Evolutionary conservation across 2,113 vertebrate species (phyloP).

Genomic region (Rhinopomastus cyanomelas): DNA sequence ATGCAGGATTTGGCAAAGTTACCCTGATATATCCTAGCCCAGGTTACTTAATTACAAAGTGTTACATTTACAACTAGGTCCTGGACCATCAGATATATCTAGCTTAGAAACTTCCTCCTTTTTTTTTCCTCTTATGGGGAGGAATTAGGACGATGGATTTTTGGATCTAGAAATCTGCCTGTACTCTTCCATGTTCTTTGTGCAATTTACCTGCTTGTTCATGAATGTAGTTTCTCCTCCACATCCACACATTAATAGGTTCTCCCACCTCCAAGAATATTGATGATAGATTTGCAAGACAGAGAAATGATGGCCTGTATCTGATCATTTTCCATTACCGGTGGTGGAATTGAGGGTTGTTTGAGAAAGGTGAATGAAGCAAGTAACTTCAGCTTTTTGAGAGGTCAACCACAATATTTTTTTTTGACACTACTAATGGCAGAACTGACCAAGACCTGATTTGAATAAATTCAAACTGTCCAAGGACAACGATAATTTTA

Average conservation of each 20-base stretch:
- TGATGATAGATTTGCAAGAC: background rate
- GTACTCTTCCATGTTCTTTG: background rate
- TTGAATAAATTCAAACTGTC: background rate
- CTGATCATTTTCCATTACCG: background rate
- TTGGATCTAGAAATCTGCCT: background rate
- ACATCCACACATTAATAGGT: background rate
- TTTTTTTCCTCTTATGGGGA: background rate
- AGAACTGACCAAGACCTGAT: background rate
- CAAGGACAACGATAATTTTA: background rate
- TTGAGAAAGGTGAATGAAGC: background rate
- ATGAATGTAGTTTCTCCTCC: background rate
- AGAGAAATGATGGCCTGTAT: background rate
- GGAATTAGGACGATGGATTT: background rate
- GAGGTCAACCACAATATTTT: background rate
- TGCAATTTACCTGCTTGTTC: background rate
- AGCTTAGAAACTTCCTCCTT: background rate
- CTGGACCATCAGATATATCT: background rate
- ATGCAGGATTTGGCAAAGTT: background rate
- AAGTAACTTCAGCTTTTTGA: background rate
- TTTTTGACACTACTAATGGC: background rate
- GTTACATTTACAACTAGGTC: background rate
- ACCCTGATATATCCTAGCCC: background rate
- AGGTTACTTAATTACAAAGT: background rate
- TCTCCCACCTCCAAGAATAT: background rate
- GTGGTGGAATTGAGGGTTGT: accelerated